Base-by-base conservation (phyloP, 2,888 invertebrate genomes). In the Phyllotreta cruciferae region DNA sequence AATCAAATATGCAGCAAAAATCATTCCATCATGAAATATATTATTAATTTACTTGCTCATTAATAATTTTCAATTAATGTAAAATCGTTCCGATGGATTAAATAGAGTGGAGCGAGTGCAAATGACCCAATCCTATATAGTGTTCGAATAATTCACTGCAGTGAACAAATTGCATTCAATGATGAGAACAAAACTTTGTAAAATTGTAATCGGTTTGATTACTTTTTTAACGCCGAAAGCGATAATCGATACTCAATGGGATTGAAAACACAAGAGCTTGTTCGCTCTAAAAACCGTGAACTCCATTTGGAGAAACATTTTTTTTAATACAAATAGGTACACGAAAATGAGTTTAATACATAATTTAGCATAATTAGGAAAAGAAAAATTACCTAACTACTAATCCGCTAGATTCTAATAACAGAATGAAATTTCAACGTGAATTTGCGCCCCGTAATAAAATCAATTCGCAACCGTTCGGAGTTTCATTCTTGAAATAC, bases 181-280 rank as follows among this genome's bases (percentile, higher is more conserved):
- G 50, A 58, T 42, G 39, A 14, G 41, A 58, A 58, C 50, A 11
- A 50, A 58, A 50, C 58, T 58, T 58, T 50, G 58, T 58, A 35
- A 11, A 50, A 50, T 34, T 50, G 58, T 50, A 41, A 58, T 58
- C 50, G 58, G 50, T 50, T 58, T 58, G 50, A 58, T 58, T 41
- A 57, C 57, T 50, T 50, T 58, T 56, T 49, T 36, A 50, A n/a
- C 41, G 41, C 58, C 14, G 8, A 34, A 41, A 58, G 58, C 58
- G 39, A 50, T 58, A 58, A 58, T 58, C 58, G 14, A 58, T 58
- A 58, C 14, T 49, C 34, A 36, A 41, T 50, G 50, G 50, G 8
- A 41, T 37, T 24, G 38, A 41, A 41, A 35, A 58, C 10, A 38
- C 35, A 24, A 42, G 50, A 11, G 35, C 24, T 47, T 50, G 6